phyloP scores from a whole-genome alignment of 2,797 vertebrate species.

The Sebastes matsubarae region DNA sequence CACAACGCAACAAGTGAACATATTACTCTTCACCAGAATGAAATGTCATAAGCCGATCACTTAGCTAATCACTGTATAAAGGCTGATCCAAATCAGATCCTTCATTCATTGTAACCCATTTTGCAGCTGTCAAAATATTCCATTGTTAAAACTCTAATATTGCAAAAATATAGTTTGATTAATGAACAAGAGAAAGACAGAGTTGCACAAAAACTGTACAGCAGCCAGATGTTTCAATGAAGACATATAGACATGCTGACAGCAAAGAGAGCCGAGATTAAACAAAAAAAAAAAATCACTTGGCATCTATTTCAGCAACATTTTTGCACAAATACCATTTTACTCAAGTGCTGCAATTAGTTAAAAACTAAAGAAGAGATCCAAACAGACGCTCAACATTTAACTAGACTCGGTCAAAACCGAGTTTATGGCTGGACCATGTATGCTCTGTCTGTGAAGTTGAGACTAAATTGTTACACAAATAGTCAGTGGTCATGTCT shows the following conservation, averaged over 20 bases:
- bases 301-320: not conserved
- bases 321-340: not conserved
- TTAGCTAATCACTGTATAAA: not conserved
- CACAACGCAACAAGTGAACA: not conserved
- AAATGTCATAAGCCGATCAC: not conserved
- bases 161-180: not conserved
- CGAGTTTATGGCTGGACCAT: not conserved
- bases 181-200: not conserved
- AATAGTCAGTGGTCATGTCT: too few species aligned
- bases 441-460: not conserved
- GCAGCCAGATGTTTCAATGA: not conserved
- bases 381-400: not conserved
- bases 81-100: not conserved
- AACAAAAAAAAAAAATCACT: not conserved
- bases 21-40: not conserved
- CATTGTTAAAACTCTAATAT: not conserved
- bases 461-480: too few species aligned
- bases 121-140: not conserved
- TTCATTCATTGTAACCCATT: not conserved
- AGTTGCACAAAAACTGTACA: not conserved
- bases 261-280: not conserved
- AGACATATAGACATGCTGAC: not conserved
- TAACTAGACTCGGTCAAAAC: not conserved
- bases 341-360: not conserved
- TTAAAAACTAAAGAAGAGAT: slow-evolving; percentile 1